A percentile compares a stretch with the other conserved stretches of the same genome.
These are phyloP conservation scores for Cephus sareptanus DNA, from an alignment of 2,888 invertebrate species.

Conservation along the genomic window DNA sequence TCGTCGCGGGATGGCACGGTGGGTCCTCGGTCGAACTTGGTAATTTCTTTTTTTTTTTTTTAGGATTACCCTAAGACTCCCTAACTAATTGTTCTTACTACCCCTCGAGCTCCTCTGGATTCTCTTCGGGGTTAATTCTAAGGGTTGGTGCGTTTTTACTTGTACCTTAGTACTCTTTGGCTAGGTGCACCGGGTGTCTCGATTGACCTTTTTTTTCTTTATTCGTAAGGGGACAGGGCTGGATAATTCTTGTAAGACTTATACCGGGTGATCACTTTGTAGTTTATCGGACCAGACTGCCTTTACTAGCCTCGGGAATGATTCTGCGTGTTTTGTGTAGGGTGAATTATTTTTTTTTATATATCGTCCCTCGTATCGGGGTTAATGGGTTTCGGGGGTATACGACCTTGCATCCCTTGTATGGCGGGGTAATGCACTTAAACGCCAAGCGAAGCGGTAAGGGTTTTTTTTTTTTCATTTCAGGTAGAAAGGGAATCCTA, in stretches of 20 bases:
- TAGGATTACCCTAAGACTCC: no score
- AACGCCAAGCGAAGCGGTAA: slow-evolving; percentile 10
- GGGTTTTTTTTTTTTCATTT: background rate
- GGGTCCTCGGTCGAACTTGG: background rate
- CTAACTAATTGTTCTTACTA: no score
- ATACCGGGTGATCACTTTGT: no score
- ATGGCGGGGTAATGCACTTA: slow-evolving; percentile 9
- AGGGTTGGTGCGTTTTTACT: background rate
- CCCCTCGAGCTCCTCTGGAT: no score
- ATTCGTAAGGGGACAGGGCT: no score
- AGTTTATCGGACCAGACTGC: no score
- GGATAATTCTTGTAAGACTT: no score
- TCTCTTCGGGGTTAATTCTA: background rate
- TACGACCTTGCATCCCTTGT: background rate
- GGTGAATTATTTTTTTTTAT: background rate
- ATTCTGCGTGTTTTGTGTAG: background rate
- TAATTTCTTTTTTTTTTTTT: no score
- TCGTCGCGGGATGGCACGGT: background rate
- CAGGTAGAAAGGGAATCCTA: background rate
- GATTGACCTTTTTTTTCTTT: background rate
- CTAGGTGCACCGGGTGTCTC: background rate
- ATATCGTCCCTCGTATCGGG: no score
- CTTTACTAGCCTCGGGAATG: no score
- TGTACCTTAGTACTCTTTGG: background rate
- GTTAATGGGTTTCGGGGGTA: background rate